These are phyloP conservation scores for Chloromyia formosa DNA, from an alignment of 2,888 invertebrate species.

Conservation along the genomic window DNA sequence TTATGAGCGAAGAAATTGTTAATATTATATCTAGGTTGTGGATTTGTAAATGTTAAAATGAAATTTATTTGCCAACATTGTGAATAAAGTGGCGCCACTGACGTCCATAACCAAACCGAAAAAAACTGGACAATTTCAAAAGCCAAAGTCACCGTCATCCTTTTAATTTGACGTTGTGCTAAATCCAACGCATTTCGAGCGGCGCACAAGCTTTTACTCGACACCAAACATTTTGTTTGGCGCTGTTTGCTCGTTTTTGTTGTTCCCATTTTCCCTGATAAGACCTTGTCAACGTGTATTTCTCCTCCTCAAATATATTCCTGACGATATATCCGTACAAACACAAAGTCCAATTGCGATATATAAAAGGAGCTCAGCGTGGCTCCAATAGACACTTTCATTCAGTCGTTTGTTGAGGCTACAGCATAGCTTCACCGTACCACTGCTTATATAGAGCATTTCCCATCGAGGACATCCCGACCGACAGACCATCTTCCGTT, in stretches of 20 bases:
- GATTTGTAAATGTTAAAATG: no score
- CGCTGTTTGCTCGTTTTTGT: conserved; percentile 5
- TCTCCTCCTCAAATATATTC: conserved; percentile 21
- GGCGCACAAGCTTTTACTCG: conserved; percentile 16
- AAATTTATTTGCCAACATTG: no score
- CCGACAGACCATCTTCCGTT: not conserved
- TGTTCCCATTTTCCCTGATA: conserved; percentile 37
- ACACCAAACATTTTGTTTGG: not conserved
- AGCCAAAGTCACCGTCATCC: no score
- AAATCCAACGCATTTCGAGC: conserved; percentile 8
- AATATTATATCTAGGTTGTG: no score
- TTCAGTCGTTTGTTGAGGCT: conserved; percentile 38
- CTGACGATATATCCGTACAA: conserved; percentile 7
- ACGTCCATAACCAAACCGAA: no score
- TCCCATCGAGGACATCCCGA: conserved; percentile 18
- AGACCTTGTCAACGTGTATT: conserved; percentile 34
- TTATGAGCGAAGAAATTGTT: no score
- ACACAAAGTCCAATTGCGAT: conserved; percentile 25
- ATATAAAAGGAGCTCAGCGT: conserved; percentile 42
- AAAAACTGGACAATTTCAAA: no score
- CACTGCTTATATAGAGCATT: conserved; percentile 8
- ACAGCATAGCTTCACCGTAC: conserved; percentile 4
- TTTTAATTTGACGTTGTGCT: no score
- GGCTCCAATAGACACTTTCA: conserved; percentile 42
- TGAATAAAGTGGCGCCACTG: no score